Conservation (phyloP, 2,888 invertebrate genomes). For the Brenthis daphne region DNA sequence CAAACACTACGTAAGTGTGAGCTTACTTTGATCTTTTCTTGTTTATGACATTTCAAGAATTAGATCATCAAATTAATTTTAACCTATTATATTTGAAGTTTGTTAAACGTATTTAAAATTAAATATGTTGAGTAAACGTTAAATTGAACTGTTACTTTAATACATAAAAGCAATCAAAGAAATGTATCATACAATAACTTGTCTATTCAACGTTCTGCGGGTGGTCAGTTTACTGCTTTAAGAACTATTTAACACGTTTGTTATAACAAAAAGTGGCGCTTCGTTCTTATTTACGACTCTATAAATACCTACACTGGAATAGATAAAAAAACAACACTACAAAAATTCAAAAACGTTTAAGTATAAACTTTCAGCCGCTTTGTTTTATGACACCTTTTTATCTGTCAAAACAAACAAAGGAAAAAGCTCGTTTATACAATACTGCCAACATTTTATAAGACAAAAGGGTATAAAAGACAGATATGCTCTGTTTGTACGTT, state of each 20-base stretch:
- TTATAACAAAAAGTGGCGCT: slow-evolving; percentile 28
- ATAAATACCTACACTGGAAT: slow-evolving; percentile 25
- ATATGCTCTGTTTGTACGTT: slow-evolving; percentile 2
- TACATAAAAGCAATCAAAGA: not conserved
- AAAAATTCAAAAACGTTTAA: slow-evolving; percentile 13
- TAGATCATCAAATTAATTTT: too few species aligned
- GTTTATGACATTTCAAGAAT: too few species aligned
- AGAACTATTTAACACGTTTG: slow-evolving; percentile 25
- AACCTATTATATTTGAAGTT: too few species aligned
- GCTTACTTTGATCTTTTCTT: too few species aligned
- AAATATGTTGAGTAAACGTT: too few species aligned
- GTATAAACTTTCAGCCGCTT: slow-evolving; percentile 20
- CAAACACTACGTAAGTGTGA: too few species aligned
- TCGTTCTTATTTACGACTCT: slow-evolving; percentile 27
- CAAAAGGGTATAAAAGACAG: not conserved
- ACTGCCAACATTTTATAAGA: slow-evolving; percentile 9
- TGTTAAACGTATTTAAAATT: too few species aligned
- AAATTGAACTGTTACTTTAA: too few species aligned
- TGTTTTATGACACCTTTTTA: slow-evolving; percentile 28
- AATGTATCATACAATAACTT: slow-evolving; percentile 11
- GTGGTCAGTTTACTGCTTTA: slow-evolving; percentile 23
- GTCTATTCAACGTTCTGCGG: slow-evolving; percentile 16
- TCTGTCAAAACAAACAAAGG: slow-evolving; percentile 20
- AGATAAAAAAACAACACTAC: slow-evolving; percentile 2
- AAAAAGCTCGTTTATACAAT: slow-evolving; percentile 16